Percentiles rank a stretch among this genome's conserved stretches.
These are phyloP conservation scores for Acanthosepion esculentum DNA, from an alignment of 2,888 invertebrate species.

Conservation along the genomic window DNA sequence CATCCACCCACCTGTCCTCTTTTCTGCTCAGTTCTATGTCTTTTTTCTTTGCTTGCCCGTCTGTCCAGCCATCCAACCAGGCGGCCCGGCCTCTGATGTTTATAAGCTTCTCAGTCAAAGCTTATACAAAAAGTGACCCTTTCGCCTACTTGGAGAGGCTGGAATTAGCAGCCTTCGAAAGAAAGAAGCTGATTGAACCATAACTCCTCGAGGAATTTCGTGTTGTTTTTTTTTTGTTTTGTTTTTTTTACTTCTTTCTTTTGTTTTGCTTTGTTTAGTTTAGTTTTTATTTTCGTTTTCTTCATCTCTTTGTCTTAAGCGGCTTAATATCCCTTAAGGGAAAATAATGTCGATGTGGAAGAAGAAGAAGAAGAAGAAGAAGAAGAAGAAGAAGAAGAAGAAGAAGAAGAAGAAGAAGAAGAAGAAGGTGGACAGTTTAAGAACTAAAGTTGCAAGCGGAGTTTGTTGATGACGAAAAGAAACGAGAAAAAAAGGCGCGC, in stretches of 20 bases:
- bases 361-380: neutral
- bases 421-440: neutral
- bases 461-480: neutral
- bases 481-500: neutral
- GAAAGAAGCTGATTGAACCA: neutral
- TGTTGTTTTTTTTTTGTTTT: neutral
- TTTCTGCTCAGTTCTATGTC: neutral
- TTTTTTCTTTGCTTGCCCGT: neutral
- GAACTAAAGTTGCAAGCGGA: neutral
- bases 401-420: neutral
- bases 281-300: neutral
- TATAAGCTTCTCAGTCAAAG: neutral
- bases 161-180: neutral
- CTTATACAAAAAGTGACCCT: neutral
- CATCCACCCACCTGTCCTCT: neutral
- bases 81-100: neutral
- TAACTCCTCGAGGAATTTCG: slow-evolving; percentile 33
- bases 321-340: neutral
- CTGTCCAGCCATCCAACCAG: neutral
- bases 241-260: neutral
- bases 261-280: neutral
- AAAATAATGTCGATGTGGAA: neutral
- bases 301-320: neutral
- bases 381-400: neutral
- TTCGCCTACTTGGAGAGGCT: slow-evolving; percentile 1